Evolutionary conservation across 1,140 invertebrate genomes (phyloP).

Genomic region (Brachionus asplanchnoidis): DNA sequence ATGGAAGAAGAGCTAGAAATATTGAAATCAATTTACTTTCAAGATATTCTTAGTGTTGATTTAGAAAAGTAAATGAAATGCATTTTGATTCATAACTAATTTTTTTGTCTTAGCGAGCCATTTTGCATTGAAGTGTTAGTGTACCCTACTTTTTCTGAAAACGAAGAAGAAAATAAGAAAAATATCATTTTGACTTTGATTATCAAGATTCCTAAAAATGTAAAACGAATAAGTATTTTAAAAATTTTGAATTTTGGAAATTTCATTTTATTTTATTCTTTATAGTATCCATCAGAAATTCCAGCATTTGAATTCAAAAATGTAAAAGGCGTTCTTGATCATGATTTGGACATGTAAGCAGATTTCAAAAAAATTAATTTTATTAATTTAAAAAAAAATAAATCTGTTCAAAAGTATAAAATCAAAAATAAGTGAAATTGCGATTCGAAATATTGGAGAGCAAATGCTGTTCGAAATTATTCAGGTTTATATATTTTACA

Average conservation of each 20-base stretch:
- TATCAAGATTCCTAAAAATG: slow-evolving; percentile 4
- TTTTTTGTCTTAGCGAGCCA: neutral
- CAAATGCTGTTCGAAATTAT: slow-evolving; percentile 33
- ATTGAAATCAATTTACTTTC: slow-evolving; percentile 19
- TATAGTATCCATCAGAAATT: slow-evolving; percentile 28
- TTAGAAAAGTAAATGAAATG: neutral
- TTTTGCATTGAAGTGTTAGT: neutral
- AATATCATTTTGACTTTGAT: neutral
- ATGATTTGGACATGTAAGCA: slow-evolving; percentile 1
- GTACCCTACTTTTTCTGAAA: neutral
- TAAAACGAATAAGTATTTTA: slow-evolving; percentile 12
- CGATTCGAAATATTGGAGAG: neutral
- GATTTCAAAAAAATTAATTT: neutral
- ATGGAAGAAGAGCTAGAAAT: slow-evolving; percentile 41
- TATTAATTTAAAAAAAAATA: neutral
- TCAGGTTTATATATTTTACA: neutral
- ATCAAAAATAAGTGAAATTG: neutral
- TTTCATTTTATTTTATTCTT: neutral
- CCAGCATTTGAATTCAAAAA: slow-evolving; percentile 23
- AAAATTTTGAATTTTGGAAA: neutral
- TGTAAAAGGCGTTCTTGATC: slow-evolving; percentile 20
- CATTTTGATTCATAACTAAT: neutral
- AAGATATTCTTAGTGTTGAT: neutral
- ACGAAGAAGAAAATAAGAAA: slow-evolving; percentile 18
- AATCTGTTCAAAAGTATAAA: neutral